Base-by-base conservation (phyloP, 2,113 vertebrate genomes). In the Martes martes region DNA sequence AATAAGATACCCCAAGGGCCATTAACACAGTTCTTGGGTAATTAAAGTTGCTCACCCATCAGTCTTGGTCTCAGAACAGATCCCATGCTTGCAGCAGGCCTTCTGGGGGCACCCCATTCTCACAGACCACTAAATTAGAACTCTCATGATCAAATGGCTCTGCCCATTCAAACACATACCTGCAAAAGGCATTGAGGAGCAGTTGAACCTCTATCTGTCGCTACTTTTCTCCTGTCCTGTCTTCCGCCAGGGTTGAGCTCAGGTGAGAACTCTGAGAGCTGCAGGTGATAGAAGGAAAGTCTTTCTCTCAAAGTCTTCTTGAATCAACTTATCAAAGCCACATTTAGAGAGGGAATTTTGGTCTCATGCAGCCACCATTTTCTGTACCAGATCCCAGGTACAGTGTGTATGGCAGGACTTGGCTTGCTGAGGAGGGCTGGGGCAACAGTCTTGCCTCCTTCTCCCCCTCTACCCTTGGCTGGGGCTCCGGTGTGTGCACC, bases 31-130 rank as follows among this genome's bases (percentile, higher is more conserved):
- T 79, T 96, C 97, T 84, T 55, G 94, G 96, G 91, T 98, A 95
- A 98, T 98, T 97, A 98, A 97, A 96, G 94, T 74, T 95, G 95
- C 92, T 97, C 97, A 76, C 94, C 94, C 94, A 91, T 98, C 97
- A 96, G 96, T 96, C 96, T 95, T 52, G 57, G 95, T 80, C 95
- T 97, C 88, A 82, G 87, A 96, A 85, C 65, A 23, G 59, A 74
- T 42, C 88, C 74, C 18, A 50, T 13, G 23, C 88, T 89, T 95
- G 78, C 50, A 78, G 92, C 94, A 80, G 87, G 86, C 71, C 73
- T 97, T 79, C 97, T 85, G 71, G 90, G 90, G 81, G 21, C 28
- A 14, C 85, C 91, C 5, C 0, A 4, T 45, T 57, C 76, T 96
- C 50, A 63, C 88, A 91, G 57, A 81, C 59, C 59, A 69, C 87